Percentiles rank a stretch among this genome's conserved stretches.
These are phyloP conservation scores for Odiellus spinosus DNA, from an alignment of 2,888 invertebrate genomes.

Conservation along the genomic window DNA sequence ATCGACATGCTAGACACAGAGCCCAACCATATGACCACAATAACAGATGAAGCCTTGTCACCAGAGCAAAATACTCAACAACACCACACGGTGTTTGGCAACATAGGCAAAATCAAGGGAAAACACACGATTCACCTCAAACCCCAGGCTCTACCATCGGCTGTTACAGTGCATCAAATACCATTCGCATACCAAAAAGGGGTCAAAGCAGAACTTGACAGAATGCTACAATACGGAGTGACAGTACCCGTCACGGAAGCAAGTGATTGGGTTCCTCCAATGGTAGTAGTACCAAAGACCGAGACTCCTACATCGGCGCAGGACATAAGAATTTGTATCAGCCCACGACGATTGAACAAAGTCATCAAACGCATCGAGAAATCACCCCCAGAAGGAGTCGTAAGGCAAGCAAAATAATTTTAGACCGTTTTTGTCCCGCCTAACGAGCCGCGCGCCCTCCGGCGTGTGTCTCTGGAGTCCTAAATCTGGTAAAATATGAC, in stretches of 20 bases:
- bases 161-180: conserved; percentile 4
- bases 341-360: conserved; percentile 26
- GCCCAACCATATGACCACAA: no score
- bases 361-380: no score
- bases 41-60: no score
- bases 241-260: conserved; percentile 2
- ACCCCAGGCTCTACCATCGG: background rate
- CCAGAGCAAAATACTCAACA: no score
- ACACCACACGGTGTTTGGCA: background rate
- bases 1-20: no score
- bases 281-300: conserved; percentile 24
- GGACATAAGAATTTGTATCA: conserved; percentile 24
- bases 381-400: no score
- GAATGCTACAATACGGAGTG: conserved; percentile 3
- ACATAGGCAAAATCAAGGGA: background rate
- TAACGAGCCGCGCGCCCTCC: no score
- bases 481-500: no score
- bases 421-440: no score
- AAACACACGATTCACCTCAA: conserved; percentile 1
- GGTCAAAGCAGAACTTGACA: background rate
- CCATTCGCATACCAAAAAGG: conserved; percentile 2
- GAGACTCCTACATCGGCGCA: no score
- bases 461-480: no score
- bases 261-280: conserved; percentile 14
- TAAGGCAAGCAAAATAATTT: no score